Evolutionary conservation across 1,140 invertebrate genomes (phyloP).

Genomic region (Acromyrmex charruanus): DNA sequence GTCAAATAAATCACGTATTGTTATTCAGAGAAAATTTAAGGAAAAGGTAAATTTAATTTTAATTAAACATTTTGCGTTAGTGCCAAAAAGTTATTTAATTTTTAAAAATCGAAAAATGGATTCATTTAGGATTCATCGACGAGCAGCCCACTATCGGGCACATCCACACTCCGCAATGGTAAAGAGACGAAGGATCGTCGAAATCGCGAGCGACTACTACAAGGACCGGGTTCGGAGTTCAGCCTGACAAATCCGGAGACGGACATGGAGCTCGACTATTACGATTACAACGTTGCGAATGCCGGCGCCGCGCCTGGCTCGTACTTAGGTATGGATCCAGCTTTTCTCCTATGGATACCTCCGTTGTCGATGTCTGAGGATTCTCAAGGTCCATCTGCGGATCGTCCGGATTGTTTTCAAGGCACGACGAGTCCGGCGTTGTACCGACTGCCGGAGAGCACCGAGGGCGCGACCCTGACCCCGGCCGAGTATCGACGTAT

Average conservation of each 20-base stretch:
- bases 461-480: constrained; percentile 79
- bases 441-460: constrained; percentile 68
- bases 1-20: neutral
- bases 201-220: constrained; percentile 90
- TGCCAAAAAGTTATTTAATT: neutral
- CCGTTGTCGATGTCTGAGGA: constrained; percentile 87
- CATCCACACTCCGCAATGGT: constrained; percentile 78
- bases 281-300: constrained; percentile 95
- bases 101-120: neutral
- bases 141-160: constrained; percentile 87
- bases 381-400: constrained; percentile 53
- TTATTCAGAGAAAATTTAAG: neutral
- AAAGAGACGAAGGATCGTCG: constrained; percentile 93
- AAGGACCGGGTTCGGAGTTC: constrained; percentile 91
- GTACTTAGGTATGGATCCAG: constrained; percentile 94
- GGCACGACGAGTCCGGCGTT: constrained; percentile 55
- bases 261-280: constrained; percentile 95
- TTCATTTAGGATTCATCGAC: constrained; percentile 88
- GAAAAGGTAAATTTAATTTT: constrained; percentile 21
- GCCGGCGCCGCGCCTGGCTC: constrained; percentile 93
- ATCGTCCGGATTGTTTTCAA: constrained; percentile 58
- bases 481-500: constrained; percentile 79
- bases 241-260: constrained; percentile 91
- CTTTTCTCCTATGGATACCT: constrained; percentile 95
- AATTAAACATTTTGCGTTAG: neutral